phyloP scores from a whole-genome alignment of 2,797 vertebrate species.

The Sebastes taczanowskii region DNA sequence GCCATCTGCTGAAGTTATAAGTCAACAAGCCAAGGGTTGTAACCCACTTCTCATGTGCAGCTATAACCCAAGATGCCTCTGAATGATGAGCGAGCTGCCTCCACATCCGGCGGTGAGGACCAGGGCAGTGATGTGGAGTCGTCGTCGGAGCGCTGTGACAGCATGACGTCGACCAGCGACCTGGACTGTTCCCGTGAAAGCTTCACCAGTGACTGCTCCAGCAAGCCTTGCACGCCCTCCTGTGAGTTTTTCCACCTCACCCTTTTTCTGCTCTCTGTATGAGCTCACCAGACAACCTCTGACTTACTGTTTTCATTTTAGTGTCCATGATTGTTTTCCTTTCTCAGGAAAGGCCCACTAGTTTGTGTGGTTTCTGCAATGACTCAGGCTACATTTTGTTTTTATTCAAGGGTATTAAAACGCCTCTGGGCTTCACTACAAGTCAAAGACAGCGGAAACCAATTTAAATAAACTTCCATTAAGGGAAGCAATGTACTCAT shows the following conservation, averaged over 20 bases:
- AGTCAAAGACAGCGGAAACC: not conserved
- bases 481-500: not conserved
- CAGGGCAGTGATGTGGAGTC: slow-evolving; percentile 88
- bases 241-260: slow-evolving; percentile 80
- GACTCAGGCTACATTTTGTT: not conserved
- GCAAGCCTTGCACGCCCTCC: slow-evolving; percentile 90
- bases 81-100: slow-evolving; percentile 81
- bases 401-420: not conserved
- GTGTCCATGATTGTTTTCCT: not conserved
- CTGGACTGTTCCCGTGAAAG: slow-evolving; percentile 88
- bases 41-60: slow-evolving; percentile 33
- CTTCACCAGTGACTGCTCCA: slow-evolving; percentile 91
- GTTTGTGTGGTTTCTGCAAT: not conserved
- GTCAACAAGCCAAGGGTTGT: not conserved
- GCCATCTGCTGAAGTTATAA: not conserved
- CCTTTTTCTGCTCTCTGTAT: not conserved
- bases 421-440: not conserved
- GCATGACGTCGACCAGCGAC: slow-evolving; percentile 86
- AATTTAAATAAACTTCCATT: not conserved
- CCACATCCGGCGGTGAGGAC: slow-evolving; percentile 83
- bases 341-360: not conserved
- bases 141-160: slow-evolving; percentile 85
- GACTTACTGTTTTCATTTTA: not conserved
- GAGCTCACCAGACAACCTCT: not conserved
- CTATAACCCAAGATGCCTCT: slow-evolving; percentile 87